Percentiles rank a stretch among this genome's conserved stretches.
Evolutionary conservation across 2,113 vertebrate genomes (phyloP).

Genomic region (Zapornia atra): DNA sequence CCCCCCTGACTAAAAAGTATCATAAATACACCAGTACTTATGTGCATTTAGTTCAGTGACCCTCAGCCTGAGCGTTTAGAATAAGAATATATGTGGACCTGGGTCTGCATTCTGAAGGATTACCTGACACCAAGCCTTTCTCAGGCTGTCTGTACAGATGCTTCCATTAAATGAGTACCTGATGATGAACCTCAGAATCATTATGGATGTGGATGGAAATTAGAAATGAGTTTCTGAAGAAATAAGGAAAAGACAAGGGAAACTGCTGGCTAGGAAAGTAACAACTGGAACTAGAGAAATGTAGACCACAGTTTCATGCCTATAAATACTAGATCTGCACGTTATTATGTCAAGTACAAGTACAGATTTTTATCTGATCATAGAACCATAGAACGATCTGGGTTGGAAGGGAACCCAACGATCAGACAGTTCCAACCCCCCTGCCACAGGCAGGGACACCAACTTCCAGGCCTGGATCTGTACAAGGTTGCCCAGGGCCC

Average conservation of each 20-base stretch:
- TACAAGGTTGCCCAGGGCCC: no score
- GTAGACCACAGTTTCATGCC: neutral
- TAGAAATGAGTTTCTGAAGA: neutral
- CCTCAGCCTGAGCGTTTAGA: neutral
- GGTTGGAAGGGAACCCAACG: no score
- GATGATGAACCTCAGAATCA: neutral
- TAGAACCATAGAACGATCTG: no score
- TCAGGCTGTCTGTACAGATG: neutral
- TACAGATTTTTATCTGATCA: neutral
- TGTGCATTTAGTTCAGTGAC: neutral
- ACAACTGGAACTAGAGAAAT: neutral
- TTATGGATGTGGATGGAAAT: neutral
- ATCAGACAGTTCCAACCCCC: no score
- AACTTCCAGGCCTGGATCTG: no score
- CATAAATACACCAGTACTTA: neutral
- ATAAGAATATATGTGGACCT: neutral
- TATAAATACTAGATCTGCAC: neutral
- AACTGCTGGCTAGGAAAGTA: neutral
- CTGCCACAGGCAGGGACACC: no score
- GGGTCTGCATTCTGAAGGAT: neutral
- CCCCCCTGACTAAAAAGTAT: neutral
- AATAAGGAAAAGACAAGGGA: neutral
- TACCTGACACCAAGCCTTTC: neutral
- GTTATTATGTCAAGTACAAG: neutral
- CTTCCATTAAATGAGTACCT: neutral